Base-by-base conservation (phyloP, 2,113 vertebrate species). In the Sphyrna mokarran region DNA sequence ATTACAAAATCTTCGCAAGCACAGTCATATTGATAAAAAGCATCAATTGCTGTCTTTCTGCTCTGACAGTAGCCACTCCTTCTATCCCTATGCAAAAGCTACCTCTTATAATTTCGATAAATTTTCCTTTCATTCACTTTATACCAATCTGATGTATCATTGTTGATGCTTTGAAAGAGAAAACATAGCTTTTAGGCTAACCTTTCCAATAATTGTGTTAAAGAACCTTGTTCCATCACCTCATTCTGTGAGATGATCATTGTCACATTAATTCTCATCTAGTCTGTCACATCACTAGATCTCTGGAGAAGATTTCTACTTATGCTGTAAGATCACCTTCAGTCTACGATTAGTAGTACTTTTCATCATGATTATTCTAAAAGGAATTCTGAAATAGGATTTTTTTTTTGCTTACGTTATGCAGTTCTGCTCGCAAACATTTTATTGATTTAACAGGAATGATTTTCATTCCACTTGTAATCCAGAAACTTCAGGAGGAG, bases 401-500 rank as follows among this genome's bases (percentile, higher is more conserved):
- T 54, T 23, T 54, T 40, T 40, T 76, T n/a, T 72, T 76, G 14
- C 54, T 83, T 85, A 37, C 43, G n/a, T 76, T 58, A 26, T 78
- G 29, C 8, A 63, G 61, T 20, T 95, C 80, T 95, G 70, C 72
- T 11, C 70, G 54, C 48, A 33, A 26, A 29, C 43, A 54, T 80
- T 80, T 95, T 85, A 7, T 72, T 72, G 68, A 95, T 95, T 43
- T 95, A 40, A 8, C 69, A 20, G 40, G 23, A 95, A 95, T 72
- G 69, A 40, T 72, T 70, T 48, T 95, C 69, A 54, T 95, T 54
- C 69, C 40, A 72, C 29, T 11, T 95, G 43, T 86, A 43, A 40
- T 96, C 48, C 97, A 99, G 99, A 99, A 97, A 96, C 98, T 99
- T n/a, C 98, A 98, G 96, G 97, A 98, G 95, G 98, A 98, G 85